Percentiles rank a stretch among this genome's conserved stretches.
These are phyloP conservation scores for Littorina saxatilis DNA, from an alignment of 1,140 invertebrate genomes.

Conservation along the genomic window DNA sequence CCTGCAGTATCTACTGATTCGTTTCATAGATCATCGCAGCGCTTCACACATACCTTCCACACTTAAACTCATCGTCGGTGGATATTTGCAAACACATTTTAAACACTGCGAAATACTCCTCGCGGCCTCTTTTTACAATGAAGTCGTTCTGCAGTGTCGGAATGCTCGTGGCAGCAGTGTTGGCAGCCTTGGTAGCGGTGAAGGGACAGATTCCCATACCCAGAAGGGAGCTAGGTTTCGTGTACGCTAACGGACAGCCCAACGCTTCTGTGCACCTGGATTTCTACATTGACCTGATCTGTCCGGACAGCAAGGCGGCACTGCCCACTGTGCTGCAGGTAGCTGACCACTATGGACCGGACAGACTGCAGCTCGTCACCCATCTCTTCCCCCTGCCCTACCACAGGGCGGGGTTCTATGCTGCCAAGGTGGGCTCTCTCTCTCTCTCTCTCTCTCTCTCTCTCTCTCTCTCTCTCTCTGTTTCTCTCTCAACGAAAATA, in stretches of 20 bases:
- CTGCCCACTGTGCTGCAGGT: constrained; percentile 51
- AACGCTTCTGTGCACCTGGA: constrained; percentile 53
- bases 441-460: background rate
- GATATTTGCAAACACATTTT: no score
- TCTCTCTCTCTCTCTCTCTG: background rate
- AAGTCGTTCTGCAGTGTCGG: background rate
- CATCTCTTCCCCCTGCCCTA: constrained; percentile 64
- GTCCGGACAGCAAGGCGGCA: constrained; percentile 53
- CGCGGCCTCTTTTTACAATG: no score
- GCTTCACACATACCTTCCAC: no score
- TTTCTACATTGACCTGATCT: constrained; percentile 57
- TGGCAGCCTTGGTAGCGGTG: no score
- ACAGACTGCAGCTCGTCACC: constrained; percentile 39
- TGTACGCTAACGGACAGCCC: constrained; percentile 38
- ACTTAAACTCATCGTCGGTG: no score
- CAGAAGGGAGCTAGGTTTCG: constrained; percentile 49
- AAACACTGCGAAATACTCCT: no score
- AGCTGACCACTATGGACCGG: constrained; percentile 52
- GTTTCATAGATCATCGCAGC: no score
- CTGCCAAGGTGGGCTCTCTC: background rate
- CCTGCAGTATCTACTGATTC: no score
- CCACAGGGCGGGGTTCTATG: constrained; percentile 40
- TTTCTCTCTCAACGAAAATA: background rate
- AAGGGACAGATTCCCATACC: constrained; percentile 46
- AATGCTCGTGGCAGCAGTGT: background rate